Conservation (phyloP, 1,140 invertebrate genomes). For the Pseudomyrmex concolor region DNA sequence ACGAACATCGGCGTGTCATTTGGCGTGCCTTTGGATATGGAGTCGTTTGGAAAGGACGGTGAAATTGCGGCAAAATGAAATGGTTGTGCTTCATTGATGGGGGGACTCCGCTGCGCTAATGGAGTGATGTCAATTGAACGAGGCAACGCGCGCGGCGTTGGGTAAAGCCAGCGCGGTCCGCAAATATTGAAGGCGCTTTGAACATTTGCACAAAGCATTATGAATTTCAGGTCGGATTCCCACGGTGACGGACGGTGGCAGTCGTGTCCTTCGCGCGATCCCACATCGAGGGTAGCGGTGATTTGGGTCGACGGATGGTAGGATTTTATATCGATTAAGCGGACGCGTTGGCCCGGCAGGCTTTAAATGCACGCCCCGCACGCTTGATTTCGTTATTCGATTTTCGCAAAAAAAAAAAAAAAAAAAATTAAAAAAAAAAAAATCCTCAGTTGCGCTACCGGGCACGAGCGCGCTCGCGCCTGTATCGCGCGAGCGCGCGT, state of each 20-base stretch:
- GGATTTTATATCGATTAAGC: slow-evolving; percentile 66
- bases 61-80: slow-evolving; percentile 50
- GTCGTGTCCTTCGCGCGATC: background rate
- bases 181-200: slow-evolving; percentile 41
- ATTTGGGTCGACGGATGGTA: slow-evolving; percentile 52
- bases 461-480: background rate
- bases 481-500: too few relatives aligned
- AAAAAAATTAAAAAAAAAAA: slow-evolving; percentile 29
- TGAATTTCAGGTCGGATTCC: slow-evolving; percentile 39
- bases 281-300: background rate
- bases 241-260: background rate
- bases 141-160: slow-evolving; percentile 21
- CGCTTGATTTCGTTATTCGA: slow-evolving; percentile 39
- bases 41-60: slow-evolving; percentile 9
- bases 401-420: slow-evolving; percentile 28
- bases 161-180: slow-evolving; percentile 7
- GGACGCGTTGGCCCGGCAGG: slow-evolving; percentile 4
- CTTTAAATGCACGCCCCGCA: slow-evolving; percentile 19
- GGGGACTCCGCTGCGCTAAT: slow-evolving; percentile 32
- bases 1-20: background rate
- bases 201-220: slow-evolving; percentile 43
- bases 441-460: background rate
- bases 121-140: slow-evolving; percentile 46
- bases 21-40: slow-evolving; percentile 3
- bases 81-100: slow-evolving; percentile 64